Conservation (phyloP, 1,140 invertebrate species). For the Drosophila tani region DNA sequence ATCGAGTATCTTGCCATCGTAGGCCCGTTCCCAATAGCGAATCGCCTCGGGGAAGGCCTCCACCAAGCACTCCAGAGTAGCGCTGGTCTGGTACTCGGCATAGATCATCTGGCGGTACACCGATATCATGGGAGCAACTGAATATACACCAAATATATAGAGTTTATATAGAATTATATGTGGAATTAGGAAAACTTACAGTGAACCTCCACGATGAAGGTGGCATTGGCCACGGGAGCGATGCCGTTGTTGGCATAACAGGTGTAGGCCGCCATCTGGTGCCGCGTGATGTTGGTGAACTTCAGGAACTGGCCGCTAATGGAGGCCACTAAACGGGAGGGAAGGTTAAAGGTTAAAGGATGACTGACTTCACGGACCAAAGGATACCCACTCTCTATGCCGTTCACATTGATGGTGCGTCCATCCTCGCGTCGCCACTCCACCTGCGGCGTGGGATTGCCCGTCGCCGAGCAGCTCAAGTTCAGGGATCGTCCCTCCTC, state of each 20-base stretch:
- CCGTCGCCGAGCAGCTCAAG: slow-evolving; percentile 91
- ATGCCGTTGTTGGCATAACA: slow-evolving; percentile 96
- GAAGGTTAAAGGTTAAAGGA: neutral
- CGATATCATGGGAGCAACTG: slow-evolving; percentile 93
- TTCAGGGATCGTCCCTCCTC: slow-evolving; percentile 91
- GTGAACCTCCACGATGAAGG: slow-evolving; percentile 93
- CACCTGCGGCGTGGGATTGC: slow-evolving; percentile 90
- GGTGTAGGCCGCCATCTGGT: slow-evolving; percentile 94
- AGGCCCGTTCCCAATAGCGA: slow-evolving; percentile 92
- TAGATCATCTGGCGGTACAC: slow-evolving; percentile 91
- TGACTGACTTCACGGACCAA: neutral
- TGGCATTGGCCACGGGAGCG: slow-evolving; percentile 92
- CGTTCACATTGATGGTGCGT: slow-evolving; percentile 87
- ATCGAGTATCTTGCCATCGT: slow-evolving; percentile 91
- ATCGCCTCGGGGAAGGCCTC: slow-evolving; percentile 95
- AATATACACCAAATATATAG: neutral
- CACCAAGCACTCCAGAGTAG: slow-evolving; percentile 92
- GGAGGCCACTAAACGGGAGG: slow-evolving; percentile 86
- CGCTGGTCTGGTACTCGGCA: slow-evolving; percentile 89
- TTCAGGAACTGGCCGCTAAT: slow-evolving; percentile 91
- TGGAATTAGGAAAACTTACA: slow-evolving; percentile 89
- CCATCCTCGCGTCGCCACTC: slow-evolving; percentile 91
- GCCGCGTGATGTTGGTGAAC: slow-evolving; percentile 92
- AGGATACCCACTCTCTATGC: slow-evolving; percentile 76
- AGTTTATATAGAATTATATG: neutral